Percentiles rank a stretch among this genome's conserved stretches.
phyloP scores from a whole-genome alignment of 2,888 invertebrate genomes.

The Pyrocoelia pectoralis region DNA sequence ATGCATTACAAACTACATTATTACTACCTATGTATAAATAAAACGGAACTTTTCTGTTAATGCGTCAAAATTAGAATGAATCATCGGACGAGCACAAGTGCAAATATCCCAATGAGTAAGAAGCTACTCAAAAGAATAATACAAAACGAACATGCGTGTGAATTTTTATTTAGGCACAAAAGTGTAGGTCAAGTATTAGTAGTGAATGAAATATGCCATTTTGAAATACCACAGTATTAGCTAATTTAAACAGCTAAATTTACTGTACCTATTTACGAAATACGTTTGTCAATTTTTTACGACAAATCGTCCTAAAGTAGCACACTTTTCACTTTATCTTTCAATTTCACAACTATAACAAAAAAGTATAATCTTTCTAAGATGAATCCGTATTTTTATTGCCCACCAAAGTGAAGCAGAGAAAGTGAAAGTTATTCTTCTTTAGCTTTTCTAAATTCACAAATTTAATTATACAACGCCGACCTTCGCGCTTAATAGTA shows the following conservation, averaged over 20 bases:
- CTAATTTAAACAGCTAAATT: constrained; percentile 4
- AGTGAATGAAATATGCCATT: constrained; percentile 1
- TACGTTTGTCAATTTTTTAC: constrained; percentile 9
- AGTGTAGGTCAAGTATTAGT: constrained; percentile 12
- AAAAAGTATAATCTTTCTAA: too few species aligned
- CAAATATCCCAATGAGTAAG: constrained; percentile 22
- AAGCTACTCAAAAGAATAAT: constrained; percentile 11
- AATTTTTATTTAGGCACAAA: constrained; percentile 13
- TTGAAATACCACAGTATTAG: constrained; percentile 8
- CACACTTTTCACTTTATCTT: neutral
- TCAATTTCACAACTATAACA: too few species aligned
- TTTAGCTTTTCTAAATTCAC: too few species aligned
- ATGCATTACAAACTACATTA: constrained; percentile 7
- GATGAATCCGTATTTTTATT: too few species aligned
- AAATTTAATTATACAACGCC: neutral
- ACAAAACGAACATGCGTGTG: neutral
- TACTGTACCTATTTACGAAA: constrained; percentile 2
- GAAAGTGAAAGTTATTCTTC: too few species aligned
- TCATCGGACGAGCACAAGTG: constrained; percentile 6
- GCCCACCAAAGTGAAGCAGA: too few species aligned
- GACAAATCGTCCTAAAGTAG: constrained; percentile 3
- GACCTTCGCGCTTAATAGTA: constrained; percentile 11
- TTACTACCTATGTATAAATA: neutral
- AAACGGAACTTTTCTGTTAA: constrained; percentile 5
- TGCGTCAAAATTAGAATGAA: constrained; percentile 18